Conservation (phyloP, 2,797 vertebrate species). For the Meriones psammophilus region DNA sequence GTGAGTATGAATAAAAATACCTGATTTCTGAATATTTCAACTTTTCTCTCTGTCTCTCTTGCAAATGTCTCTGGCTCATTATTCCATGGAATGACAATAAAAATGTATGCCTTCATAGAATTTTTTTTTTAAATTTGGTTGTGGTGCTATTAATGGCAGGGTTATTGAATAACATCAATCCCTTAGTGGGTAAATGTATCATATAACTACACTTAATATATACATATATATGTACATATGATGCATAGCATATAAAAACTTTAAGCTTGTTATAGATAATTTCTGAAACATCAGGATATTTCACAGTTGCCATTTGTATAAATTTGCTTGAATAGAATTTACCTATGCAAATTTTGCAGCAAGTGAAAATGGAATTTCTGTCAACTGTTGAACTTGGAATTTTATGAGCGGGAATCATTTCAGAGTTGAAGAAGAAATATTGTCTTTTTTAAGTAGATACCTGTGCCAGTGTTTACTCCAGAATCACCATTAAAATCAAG, state of each 20-base stretch:
- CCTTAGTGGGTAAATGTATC: neutral
- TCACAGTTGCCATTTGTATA: neutral
- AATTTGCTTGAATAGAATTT: slow-evolving; percentile 36
- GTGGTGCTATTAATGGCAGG: neutral
- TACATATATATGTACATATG: too few species aligned
- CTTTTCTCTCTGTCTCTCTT: neutral
- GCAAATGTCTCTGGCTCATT: fast-evolving
- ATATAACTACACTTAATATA: neutral
- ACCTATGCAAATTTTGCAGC: neutral
- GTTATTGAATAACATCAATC: slow-evolving; percentile 40
- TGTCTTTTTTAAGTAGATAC: neutral
- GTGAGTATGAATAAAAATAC: slow-evolving; percentile 3
- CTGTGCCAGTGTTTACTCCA: neutral
- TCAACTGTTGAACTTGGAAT: neutral
- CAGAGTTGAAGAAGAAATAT: neutral
- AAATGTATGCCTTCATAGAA: slow-evolving; percentile 41
- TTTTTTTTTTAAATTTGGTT: neutral
- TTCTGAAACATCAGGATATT: slow-evolving; percentile 22
- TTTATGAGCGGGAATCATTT: neutral
- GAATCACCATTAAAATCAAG: neutral
- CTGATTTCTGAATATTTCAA: slow-evolving; percentile 17
- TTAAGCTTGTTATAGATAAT: neutral
- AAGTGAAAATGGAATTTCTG: neutral
- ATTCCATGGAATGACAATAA: slow-evolving; percentile 23
- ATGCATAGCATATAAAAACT: neutral